phyloP scores from a whole-genome alignment of 2,113 vertebrate genomes.

The Melanerpes aurifrons region DNA sequence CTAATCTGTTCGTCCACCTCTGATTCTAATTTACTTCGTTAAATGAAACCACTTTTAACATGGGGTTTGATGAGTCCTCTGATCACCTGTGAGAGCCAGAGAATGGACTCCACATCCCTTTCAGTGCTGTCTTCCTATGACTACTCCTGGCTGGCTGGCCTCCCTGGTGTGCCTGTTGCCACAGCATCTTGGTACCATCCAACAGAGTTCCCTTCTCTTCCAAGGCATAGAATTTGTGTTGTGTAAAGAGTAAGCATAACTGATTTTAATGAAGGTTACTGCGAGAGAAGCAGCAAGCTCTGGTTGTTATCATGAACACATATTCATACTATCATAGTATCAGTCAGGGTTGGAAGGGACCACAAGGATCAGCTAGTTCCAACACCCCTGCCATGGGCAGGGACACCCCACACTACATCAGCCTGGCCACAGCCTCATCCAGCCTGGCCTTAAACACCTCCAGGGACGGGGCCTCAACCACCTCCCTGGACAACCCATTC shows the following conservation, averaged over 20 bases:
- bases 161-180: background rate
- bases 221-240: background rate
- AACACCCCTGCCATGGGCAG: no score
- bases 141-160: background rate
- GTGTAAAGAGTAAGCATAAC: background rate
- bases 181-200: background rate
- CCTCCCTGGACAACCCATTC: no score
- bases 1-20: background rate
- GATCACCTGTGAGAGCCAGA: background rate
- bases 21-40: slow-evolving; percentile 12
- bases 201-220: background rate
- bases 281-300: background rate
- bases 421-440: no score
- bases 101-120: background rate
- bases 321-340: background rate
- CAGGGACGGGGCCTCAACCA: no score
- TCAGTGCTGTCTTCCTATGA: slow-evolving; percentile 25
- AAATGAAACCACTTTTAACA: slow-evolving; percentile 15
- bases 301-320: background rate
- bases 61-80: background rate
- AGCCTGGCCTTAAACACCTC: no score
- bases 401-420: no score
- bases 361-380: no score
- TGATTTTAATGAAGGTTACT: background rate
- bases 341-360: no score